These are phyloP conservation scores for Drosophila carrolli DNA, from an alignment of 1,140 invertebrate species.

Conservation along the genomic window DNA sequence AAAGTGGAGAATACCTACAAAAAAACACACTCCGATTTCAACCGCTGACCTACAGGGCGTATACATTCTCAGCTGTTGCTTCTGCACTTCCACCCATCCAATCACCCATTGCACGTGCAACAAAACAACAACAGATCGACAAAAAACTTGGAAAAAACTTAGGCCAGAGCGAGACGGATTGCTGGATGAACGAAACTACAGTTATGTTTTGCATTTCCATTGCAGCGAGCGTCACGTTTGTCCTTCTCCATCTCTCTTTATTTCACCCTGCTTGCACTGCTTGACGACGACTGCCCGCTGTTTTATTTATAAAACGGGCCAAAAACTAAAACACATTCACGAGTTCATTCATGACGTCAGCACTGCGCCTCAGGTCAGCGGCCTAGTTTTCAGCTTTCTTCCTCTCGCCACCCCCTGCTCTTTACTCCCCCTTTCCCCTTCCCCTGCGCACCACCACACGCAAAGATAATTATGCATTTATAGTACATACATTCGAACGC, in stretches of 20 bases:
- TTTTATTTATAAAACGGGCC: conserved; percentile 51
- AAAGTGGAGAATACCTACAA: conserved; percentile 38
- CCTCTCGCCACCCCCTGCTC: conserved; percentile 1
- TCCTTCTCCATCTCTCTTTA: conserved; percentile 25
- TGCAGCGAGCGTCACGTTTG: conserved; percentile 49
- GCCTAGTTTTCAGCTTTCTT: conserved; percentile 70
- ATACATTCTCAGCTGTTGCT: conserved; percentile 60
- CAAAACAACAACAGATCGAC: conserved; percentile 23
- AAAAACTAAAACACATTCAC: conserved; percentile 65
- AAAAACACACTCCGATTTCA: conserved; percentile 19
- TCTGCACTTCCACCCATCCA: conserved; percentile 25
- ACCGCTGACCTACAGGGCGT: conserved; percentile 50
- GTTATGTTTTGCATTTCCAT: conserved; percentile 34
- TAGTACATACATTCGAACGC: conserved; percentile 25
- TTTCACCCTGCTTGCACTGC: conserved; percentile 27
- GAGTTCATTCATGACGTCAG: conserved; percentile 84
- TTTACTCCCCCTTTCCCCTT: neutral
- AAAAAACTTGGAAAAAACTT: neutral
- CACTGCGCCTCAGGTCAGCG: conserved; percentile 78
- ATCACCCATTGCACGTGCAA: conserved; percentile 30
- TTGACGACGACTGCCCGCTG: conserved; percentile 41
- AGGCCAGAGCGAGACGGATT: conserved; percentile 8
- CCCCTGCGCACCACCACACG: conserved; percentile 11
- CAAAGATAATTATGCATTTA: conserved; percentile 55
- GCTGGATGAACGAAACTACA: conserved; percentile 7